Conservation (phyloP, 2,113 vertebrate genomes). For the Vombatus ursinus region DNA sequence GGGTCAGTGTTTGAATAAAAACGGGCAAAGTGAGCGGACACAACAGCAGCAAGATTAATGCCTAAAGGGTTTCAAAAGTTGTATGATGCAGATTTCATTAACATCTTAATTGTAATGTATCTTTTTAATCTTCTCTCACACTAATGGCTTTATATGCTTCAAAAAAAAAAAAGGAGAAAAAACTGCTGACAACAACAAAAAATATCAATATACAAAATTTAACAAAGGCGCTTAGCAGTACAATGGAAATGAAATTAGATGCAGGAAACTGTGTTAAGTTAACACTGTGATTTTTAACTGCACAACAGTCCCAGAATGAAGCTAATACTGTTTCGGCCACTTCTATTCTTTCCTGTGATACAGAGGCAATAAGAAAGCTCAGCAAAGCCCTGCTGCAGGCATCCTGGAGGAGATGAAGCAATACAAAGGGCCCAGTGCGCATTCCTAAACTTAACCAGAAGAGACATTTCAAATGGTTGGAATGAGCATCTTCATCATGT, state of each 20-base stretch:
- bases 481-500: background rate
- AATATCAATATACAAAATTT: constrained; percentile 80
- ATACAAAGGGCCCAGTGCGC: background rate
- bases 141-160: constrained; percentile 81
- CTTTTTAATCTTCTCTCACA: constrained; percentile 85
- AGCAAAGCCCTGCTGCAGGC: too few relatives aligned
- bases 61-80: constrained; percentile 81
- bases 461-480: background rate
- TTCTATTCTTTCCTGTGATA: background rate
- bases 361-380: too few relatives aligned
- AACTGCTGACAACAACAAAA: constrained; percentile 85
- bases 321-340: background rate
- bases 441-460: background rate
- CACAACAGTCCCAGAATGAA: accelerated
- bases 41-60: constrained; percentile 80
- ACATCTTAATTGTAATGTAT: constrained; percentile 89
- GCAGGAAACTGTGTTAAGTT: constrained; percentile 65
- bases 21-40: constrained; percentile 77
- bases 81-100: constrained; percentile 84
- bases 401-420: background rate
- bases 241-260: constrained; percentile 68
- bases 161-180: constrained; percentile 61
- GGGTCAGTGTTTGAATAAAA: constrained; percentile 85
- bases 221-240: constrained; percentile 70
- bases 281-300: constrained; percentile 41